phyloP scores from a whole-genome alignment of 2,113 vertebrate genomes.

The Oncorhynchus clarkii region DNA sequence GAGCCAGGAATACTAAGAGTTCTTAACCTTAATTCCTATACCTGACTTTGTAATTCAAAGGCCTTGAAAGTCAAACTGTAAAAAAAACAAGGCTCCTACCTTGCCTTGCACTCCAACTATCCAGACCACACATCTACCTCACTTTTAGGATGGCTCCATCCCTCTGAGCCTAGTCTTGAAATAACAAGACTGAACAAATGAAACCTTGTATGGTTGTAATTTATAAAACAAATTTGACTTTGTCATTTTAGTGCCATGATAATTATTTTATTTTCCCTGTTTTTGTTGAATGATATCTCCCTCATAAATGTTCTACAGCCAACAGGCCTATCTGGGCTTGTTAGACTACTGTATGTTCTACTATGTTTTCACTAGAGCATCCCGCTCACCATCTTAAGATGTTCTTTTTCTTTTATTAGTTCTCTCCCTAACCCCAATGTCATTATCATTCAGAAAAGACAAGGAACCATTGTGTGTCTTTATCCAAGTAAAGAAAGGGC shows the following conservation, averaged over 20 bases:
- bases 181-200: no score
- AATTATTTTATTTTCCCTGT: constrained; percentile 19
- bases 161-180: constrained; percentile 1
- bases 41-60: neutral
- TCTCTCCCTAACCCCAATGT: neutral
- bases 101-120: neutral
- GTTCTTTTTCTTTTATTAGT: neutral
- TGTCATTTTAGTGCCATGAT: neutral
- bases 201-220: constrained; percentile 22
- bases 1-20: neutral
- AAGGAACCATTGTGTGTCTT: constrained; percentile 10
- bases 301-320: constrained; percentile 5
- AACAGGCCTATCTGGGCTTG: neutral
- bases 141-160: neutral
- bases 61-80: no score
- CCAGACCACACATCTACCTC: neutral
- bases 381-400: neutral
- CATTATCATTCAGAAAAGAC: neutral
- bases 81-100: neutral
- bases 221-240: constrained; percentile 18
- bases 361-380: neutral
- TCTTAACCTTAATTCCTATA: neutral
- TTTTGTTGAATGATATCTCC: constrained; percentile 2
- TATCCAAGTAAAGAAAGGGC: neutral
- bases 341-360: neutral